phyloP scores from a whole-genome alignment of 2,113 vertebrate genomes.

The Oceanodroma tethys region DNA sequence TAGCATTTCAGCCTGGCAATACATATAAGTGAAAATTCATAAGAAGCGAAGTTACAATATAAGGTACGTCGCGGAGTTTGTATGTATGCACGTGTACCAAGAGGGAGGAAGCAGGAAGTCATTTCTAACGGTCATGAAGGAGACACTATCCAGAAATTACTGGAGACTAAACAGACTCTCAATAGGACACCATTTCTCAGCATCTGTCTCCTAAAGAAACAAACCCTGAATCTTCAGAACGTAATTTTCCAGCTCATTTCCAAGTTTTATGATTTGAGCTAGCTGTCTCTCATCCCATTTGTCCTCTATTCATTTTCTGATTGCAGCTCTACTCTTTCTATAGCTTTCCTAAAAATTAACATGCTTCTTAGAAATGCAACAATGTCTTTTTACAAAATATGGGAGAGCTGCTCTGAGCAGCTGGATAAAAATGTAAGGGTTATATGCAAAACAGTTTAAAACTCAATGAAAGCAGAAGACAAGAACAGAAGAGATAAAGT shows the following conservation, averaged over 20 bases:
- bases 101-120: not conserved
- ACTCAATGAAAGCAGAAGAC: not conserved
- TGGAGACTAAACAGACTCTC: not conserved
- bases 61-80: not conserved
- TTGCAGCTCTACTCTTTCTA: not conserved
- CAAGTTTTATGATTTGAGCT: not conserved
- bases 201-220: not conserved
- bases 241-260: not conserved
- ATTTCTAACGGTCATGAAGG: not conserved
- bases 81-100: accelerated
- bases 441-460: not conserved
- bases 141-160: not conserved
- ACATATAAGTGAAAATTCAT: not conserved
- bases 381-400: not conserved
- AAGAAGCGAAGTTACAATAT: not conserved
- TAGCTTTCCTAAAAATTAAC: not conserved
- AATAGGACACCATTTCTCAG: not conserved
- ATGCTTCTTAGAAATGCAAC: not conserved
- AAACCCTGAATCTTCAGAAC: not conserved
- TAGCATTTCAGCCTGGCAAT: not conserved
- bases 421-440: not conserved
- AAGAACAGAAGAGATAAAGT: not conserved
- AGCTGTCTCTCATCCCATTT: not conserved
- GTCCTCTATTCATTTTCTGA: not conserved
- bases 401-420: not conserved